Percentiles rank a stretch among this genome's conserved stretches.
Conservation (phyloP, 2,113 vertebrate genomes). For the Lichenostomus cassidix region DNA sequence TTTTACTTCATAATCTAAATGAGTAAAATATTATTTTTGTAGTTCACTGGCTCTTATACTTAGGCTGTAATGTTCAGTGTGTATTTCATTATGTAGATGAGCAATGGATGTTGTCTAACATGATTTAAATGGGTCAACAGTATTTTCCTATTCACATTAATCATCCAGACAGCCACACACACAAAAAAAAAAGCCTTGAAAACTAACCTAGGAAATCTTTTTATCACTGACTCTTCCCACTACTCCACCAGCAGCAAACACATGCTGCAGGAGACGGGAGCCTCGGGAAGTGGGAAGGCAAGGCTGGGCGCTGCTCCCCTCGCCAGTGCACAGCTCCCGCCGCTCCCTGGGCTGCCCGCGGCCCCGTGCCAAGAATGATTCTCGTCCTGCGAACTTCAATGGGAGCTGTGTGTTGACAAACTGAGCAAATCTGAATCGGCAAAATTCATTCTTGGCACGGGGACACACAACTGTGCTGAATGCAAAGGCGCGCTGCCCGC, state of each 20-base stretch:
- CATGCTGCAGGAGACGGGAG: background rate
- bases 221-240: slow-evolving; percentile 8
- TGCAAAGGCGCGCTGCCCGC: background rate
- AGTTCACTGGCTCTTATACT: slow-evolving; percentile 66
- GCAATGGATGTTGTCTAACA: slow-evolving; percentile 73
- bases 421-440: slow-evolving; percentile 26
- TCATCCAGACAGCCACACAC: slow-evolving; percentile 71
- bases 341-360: background rate
- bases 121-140: slow-evolving; percentile 82
- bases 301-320: background rate
- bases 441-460: slow-evolving; percentile 22
- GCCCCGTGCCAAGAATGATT: slow-evolving; percentile 48
- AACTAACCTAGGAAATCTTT: slow-evolving; percentile 66
- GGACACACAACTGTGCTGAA: background rate
- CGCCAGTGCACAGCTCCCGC: background rate
- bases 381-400: background rate
- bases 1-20: slow-evolving; percentile 74
- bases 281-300: background rate
- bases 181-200: slow-evolving; percentile 11
- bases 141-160: slow-evolving; percentile 80
- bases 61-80: slow-evolving; percentile 66
- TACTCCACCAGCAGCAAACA: background rate
- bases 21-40: slow-evolving; percentile 71
- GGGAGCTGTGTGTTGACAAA: slow-evolving; percentile 53
- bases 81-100: slow-evolving; percentile 79